Evolutionary conservation across 1,140 invertebrate genomes (phyloP), one percentile per base, ranked within the genome.

Genomic region (Lordiphosa mommai): DNA sequence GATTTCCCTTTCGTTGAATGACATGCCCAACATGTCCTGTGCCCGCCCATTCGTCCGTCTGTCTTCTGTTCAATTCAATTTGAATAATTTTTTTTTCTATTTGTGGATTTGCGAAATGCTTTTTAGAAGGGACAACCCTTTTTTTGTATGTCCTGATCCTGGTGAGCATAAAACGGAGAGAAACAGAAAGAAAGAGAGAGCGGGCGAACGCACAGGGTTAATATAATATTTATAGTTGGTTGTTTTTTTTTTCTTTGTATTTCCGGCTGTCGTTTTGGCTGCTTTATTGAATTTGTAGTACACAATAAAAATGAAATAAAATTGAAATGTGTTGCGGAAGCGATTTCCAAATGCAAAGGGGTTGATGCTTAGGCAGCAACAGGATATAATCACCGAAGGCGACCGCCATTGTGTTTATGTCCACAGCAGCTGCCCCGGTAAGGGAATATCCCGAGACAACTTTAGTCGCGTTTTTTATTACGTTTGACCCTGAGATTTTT

Each of bases 191-290:
- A 6, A 14, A 60, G 33, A 33, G 32, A 43, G 3, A 32, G 46
- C 37, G 43, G 20, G 44, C 33, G 23, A 30, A 34, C 8, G 16
- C 59, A 41, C 49, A 69, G 61, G 51, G 71, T 67, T 71, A 80
- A 82, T 76, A 72, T 71, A 72, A 84, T 76, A 80, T 80, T 80
- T 82, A 82, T 82, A 80, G 71, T 80, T 82, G 58, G n/a, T n/a
- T n/a, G n/a, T n/a, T 71, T 71, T 59, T 14, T 17, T n/a, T 3
- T 1, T 12, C 7, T 41, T 82, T 82, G 74, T 67, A 64, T 64
- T 80, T 80, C 76, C 74, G 70, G 60, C 74, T 56, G 65, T 44
- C 65, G 52, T 20, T 43, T n/a, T n/a, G n/a, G 14, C 41, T 16
- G 16, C 34, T 66, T 40, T 65, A 80, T 82, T 82, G 38, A 59